Evolutionary conservation across 2,888 invertebrate genomes (phyloP).

Genomic region (Chymomyza fuscimana): DNA sequence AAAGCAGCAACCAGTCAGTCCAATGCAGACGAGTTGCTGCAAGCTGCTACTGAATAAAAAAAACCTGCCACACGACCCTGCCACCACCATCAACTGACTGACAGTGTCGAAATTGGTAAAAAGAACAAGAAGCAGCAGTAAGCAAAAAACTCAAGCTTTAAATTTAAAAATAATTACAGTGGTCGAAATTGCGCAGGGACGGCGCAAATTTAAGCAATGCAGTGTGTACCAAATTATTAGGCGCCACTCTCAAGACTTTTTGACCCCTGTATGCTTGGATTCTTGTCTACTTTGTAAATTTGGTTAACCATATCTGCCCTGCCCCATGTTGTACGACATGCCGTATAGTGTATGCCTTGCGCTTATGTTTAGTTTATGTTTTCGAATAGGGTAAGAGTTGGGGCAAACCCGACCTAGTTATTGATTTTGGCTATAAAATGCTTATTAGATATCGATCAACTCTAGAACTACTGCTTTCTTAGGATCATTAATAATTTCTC

Average conservation of each 20-base stretch:
- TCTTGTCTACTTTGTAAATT: no score
- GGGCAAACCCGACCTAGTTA: no score
- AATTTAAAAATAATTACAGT: not conserved
- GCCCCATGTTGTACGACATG: no score
- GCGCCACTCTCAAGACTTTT: not conserved
- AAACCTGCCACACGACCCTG: not conserved
- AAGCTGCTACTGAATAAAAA: not conserved
- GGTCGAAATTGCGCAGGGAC: not conserved
- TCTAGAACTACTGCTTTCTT: no score
- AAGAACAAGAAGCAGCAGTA: slow-evolving; percentile 40
- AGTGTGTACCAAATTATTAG: slow-evolving; percentile 13
- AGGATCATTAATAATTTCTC: no score
- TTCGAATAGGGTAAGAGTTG: no score
- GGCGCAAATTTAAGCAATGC: not conserved
- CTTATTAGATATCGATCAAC: no score
- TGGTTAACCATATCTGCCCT: no score
- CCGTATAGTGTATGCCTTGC: no score
- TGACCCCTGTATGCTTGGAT: no score
- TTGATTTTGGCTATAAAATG: no score
- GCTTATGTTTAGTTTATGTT: no score
- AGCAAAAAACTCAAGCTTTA: not conserved
- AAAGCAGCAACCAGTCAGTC: not conserved
- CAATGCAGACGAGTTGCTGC: not conserved
- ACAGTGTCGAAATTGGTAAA: slow-evolving; percentile 45
- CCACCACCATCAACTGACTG: not conserved